Evolutionary conservation across 2,888 invertebrate species (phyloP), one percentile per base, ranked within the genome.

Genomic region (Apotomis capreana): DNA sequence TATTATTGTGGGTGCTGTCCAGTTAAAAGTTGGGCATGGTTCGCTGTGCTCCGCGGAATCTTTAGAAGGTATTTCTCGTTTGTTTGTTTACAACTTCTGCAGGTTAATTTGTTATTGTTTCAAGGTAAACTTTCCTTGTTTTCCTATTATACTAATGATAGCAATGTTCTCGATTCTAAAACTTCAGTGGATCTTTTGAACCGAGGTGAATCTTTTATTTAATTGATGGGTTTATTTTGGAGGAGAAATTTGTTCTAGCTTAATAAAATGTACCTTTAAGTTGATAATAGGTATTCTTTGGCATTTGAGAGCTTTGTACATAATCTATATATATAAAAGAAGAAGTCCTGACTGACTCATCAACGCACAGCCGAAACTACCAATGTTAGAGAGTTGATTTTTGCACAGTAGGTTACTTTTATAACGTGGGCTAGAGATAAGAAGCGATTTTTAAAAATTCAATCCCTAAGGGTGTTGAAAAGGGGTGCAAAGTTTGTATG

Each of bases 71-170:
- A 68, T 62, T 72, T 68, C 70, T 70, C 70, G 59, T 70, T 68
- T 67, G 67, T 70, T 67, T 71, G 71, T 72, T 63, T 63, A 54
- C 58, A 72, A 72, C 68, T 58, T 54, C 8, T 59, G 63, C 63
- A 72, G 63, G 68, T 72, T 68, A 68, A 72, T 68, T 72, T 72
- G 68, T 70, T 70, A 70, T 70, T 70, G 70, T 68, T 68, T 63
- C 49, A 58, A 68, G 67, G 37, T 49, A 46, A 70, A 62, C 57
- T 68, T 68, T 59, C 9, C 58, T 68, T 72, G 68, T 68, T 72
- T 68, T 68, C 68, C 68, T 68, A 72, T 72, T 72, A 63, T 63
- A 63, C 72, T 72, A 72, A 72, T 71, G 71, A 71, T 57, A 57
- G 58, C 44, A 62, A 68, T 58, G 68, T 65, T 67, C 54, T 55